Evolutionary conservation across 2,888 invertebrate species (phyloP), one percentile per base, ranked within the genome.

Genomic region (Hirtodrosophila cameraria): DNA sequence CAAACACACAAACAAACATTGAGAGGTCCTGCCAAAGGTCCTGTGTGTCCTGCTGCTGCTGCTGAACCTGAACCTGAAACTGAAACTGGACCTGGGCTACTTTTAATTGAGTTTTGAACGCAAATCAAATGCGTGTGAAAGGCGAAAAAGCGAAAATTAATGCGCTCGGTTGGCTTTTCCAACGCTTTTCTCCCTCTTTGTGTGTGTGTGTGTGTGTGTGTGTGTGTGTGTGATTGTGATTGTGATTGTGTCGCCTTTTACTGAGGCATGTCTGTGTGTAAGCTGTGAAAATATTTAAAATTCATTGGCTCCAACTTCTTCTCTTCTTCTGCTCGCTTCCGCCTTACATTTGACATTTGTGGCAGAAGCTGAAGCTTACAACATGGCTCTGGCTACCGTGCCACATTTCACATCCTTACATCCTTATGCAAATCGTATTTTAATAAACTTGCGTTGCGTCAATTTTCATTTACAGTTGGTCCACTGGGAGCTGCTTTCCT

Each of bases 371-470:
- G 18, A 0, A 16, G 35, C 18, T 25, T 30, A 23, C 35, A 1
- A 20, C 12, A n/a, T n/a, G n/a, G n/a, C n/a, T n/a, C n/a, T n/a
- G 11, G 7, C 45, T 52, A 18, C 58, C 18, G 30, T 54, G 45
- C 18, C 49, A 68, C 57, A n/a, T n/a, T n/a, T n/a, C n/a, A n/a
- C n/a, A n/a, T n/a, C n/a, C n/a, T n/a, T n/a, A n/a, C n/a, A 78
- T 68, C 79, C 79, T 78, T 84, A 85, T 85, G 83, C 85, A 84
- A 84, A 84, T 84, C 83, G 72, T 68, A 78, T 83, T 78, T 84
- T 84, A 83, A 83, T 83, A 84, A 83, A 84, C 83, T 84, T 80
- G 82, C 74, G 66, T 74, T 68, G 78, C 82, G 74, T 84, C 82
- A 83, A 84, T 83, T 83, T 83, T 82, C 78, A 78, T 83, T 83